A percentile compares a stretch with the other conserved stretches of the same genome.
phyloP scores from a whole-genome alignment of 2,113 vertebrate species.

The Candoia aspera region DNA sequence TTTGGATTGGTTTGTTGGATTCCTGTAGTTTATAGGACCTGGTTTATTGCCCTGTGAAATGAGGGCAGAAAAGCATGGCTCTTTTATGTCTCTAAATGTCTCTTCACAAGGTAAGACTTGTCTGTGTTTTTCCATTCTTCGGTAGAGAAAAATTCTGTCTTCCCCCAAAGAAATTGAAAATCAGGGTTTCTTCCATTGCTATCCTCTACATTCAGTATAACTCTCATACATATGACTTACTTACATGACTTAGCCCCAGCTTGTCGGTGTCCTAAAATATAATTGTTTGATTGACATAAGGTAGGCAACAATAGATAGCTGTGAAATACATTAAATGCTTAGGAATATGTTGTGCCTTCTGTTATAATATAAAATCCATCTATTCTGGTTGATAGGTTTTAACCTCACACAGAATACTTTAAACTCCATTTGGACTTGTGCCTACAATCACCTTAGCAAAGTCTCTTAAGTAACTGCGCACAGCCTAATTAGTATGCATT shows the following conservation, averaged over 20 bases:
- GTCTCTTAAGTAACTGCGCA: constrained; percentile 98
- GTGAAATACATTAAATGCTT: constrained; percentile 83
- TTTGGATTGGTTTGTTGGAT: constrained; percentile 25
- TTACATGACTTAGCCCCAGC: constrained; percentile 54
- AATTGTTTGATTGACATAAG: constrained; percentile 75
- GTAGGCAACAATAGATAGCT: constrained; percentile 78
- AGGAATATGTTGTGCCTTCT: constrained; percentile 84
- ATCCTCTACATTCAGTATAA: constrained; percentile 38
- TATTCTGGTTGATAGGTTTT: constrained; percentile 96
- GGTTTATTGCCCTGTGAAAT: constrained; percentile 62
- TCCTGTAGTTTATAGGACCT: constrained; percentile 37
- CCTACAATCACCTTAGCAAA: constrained; percentile 99
- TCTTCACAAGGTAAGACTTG: constrained; percentile 57
- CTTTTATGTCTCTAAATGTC: constrained; percentile 44
- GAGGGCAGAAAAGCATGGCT: constrained; percentile 48
- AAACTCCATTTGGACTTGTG: constrained; percentile 98
- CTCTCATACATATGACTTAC: constrained; percentile 30
- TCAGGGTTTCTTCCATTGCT: constrained; percentile 63
- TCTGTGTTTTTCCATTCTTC: constrained; percentile 45
- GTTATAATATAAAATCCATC: constrained; percentile 88
- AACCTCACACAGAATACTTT: constrained; percentile 99
- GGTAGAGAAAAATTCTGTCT: constrained; percentile 37
- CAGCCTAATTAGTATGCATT: constrained; percentile 99
- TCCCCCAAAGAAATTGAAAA: constrained; percentile 66
- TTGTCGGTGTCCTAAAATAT: constrained; percentile 68